Conservation (phyloP, 2,797 vertebrate genomes). For the Hypotaenidia philippensis region DNA sequence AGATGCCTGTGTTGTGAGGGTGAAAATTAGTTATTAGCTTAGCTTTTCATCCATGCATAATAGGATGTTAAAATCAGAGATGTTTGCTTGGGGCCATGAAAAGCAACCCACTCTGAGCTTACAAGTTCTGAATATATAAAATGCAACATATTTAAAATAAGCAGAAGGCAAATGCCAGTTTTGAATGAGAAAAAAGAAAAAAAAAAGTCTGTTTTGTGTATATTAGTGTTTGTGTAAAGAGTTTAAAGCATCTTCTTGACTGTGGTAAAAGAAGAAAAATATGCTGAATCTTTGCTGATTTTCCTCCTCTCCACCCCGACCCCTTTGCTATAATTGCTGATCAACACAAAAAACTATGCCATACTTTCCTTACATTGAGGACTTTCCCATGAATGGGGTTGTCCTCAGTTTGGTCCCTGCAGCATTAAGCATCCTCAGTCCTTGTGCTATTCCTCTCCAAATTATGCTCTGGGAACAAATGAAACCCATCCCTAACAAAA, state of each 20-base stretch:
- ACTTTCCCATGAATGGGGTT: neutral
- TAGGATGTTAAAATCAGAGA: slow-evolving; percentile 61
- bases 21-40: slow-evolving; percentile 70
- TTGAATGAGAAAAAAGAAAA: slow-evolving; percentile 9
- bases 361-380: neutral
- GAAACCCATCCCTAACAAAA: neutral
- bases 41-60: slow-evolving; percentile 64
- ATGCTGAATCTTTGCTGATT: neutral
- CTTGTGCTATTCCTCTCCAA: neutral
- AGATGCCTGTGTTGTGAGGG: slow-evolving; percentile 40
- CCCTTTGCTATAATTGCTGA: neutral
- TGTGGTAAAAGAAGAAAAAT: neutral
- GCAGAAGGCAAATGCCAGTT: slow-evolving; percentile 17
- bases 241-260: neutral
- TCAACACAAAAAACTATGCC: neutral
- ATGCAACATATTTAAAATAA: slow-evolving; percentile 47
- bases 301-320: neutral
- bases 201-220: neutral
- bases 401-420: neutral
- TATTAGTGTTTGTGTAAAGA: neutral
- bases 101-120: slow-evolving; percentile 13
- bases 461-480: neutral
- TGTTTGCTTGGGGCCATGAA: slow-evolving; percentile 40
- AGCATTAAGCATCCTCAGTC: neutral
- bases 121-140: slow-evolving; percentile 50